phyloP scores from a whole-genome alignment of 2,888 invertebrate genomes.

The Eutolmus rufibarbis region DNA sequence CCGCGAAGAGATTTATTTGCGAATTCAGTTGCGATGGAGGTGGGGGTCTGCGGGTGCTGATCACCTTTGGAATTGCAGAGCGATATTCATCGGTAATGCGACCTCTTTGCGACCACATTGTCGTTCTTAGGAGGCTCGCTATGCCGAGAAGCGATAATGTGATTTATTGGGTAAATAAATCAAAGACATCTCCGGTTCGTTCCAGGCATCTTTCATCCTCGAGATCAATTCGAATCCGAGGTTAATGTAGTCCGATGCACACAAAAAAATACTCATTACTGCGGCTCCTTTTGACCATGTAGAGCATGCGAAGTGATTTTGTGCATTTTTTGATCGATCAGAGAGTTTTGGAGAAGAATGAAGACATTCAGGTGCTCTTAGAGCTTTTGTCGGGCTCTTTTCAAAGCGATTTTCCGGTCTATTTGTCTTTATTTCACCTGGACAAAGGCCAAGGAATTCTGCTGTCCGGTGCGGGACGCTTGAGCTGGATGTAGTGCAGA shows the following conservation, averaged over 20 bases:
- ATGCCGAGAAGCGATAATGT: conserved; percentile 36
- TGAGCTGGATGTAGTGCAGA: not conserved
- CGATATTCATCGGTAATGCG: conserved; percentile 21
- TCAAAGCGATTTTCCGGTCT: not conserved
- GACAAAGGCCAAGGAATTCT: not conserved
- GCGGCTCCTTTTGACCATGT: conserved; percentile 32
- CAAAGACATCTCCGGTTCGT: conserved; percentile 37
- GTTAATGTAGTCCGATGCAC: not conserved
- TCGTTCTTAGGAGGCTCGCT: not conserved
- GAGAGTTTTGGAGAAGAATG: conserved; percentile 11
- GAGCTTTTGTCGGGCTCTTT: not conserved
- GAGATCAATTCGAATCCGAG: conserved; percentile 30
- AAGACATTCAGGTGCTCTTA: conserved; percentile 2
- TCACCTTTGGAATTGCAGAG: not conserved
- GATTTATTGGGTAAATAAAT: conserved; percentile 40
- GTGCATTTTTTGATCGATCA: conserved; percentile 9
- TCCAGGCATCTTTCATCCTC: conserved; percentile 29
- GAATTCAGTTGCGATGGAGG: conserved; percentile 9
- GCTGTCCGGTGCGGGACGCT: not conserved
- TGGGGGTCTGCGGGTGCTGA: not conserved
- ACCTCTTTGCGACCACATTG: conserved; percentile 28
- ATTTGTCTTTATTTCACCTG: conserved; percentile 3
- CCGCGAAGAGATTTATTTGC: conserved; percentile 32
- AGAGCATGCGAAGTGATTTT: not conserved
- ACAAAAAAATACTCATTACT: conserved; percentile 31